These are phyloP conservation scores for Chloroceryle amazona DNA, from an alignment of 2,797 vertebrate species.

Conservation along the genomic window DNA sequence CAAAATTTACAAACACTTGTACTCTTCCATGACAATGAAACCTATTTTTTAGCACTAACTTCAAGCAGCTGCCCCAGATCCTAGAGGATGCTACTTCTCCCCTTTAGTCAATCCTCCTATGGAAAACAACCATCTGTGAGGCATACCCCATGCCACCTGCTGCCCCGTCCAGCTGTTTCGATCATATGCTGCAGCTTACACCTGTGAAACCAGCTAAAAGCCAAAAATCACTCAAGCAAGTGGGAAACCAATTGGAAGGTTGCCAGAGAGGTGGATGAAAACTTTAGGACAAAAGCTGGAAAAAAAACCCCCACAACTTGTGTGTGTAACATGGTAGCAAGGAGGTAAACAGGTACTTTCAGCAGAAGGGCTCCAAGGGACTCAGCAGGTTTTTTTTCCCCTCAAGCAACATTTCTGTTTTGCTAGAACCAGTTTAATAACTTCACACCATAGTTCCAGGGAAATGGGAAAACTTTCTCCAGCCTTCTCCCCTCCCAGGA, in stretches of 20 bases:
- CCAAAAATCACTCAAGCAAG: background rate
- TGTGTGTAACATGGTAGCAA: background rate
- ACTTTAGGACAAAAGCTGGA: background rate
- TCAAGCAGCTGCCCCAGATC: background rate
- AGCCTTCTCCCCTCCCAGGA: background rate
- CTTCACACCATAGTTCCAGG: background rate
- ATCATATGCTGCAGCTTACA: background rate
- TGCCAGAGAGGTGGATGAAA: background rate
- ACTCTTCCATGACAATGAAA: background rate
- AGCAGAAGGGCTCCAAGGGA: background rate
- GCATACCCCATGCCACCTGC: background rate
- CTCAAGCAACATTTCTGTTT: background rate
- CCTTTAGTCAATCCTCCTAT: background rate
- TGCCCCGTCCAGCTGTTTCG: background rate
- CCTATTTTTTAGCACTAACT: background rate
- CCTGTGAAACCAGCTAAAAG: background rate
- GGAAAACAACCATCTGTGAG: constrained; percentile 10
- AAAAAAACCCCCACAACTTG: background rate
- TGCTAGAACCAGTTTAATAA: background rate
- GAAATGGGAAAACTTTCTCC: background rate
- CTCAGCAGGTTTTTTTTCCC: background rate
- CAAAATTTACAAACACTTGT: background rate
- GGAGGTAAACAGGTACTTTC: background rate
- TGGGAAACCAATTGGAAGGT: background rate
- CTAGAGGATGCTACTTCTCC: background rate